Evolutionary conservation across 2,113 vertebrate species (phyloP).

Genomic region (Alethe diademata): DNA sequence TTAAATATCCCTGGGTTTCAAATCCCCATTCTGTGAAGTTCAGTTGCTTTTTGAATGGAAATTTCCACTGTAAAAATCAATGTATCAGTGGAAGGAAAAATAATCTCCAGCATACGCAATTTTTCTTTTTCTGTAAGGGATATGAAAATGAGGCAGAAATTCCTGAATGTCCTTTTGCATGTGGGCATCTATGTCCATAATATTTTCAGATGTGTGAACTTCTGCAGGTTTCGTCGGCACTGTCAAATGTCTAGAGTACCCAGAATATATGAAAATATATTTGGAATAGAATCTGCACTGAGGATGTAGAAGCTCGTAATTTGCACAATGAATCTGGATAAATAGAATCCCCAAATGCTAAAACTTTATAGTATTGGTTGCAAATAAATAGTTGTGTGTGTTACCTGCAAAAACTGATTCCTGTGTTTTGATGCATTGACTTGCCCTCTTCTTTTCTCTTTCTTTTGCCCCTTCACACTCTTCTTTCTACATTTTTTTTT

Average conservation of each 20-base stretch:
- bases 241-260: background rate
- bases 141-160: background rate
- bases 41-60: background rate
- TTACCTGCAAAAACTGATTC: background rate
- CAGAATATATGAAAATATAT: background rate
- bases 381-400: background rate
- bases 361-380: background rate
- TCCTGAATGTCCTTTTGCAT: background rate
- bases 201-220: background rate
- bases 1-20: background rate
- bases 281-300: background rate
- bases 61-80: fast-evolving
- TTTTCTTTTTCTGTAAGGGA: background rate
- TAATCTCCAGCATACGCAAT: fast-evolving
- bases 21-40: fast-evolving
- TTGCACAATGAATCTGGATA: background rate
- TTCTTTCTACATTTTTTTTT: too few relatives aligned
- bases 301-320: fast-evolving
- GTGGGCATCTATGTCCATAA: background rate
- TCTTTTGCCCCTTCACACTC: background rate
- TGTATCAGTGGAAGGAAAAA: background rate
- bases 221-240: background rate
- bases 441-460: background rate
- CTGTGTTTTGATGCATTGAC: background rate
- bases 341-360: background rate